Percentiles rank a stretch among this genome's conserved stretches.
Evolutionary conservation across 2,888 invertebrate species (phyloP).

Genomic region (Strigamia maritima): DNA sequence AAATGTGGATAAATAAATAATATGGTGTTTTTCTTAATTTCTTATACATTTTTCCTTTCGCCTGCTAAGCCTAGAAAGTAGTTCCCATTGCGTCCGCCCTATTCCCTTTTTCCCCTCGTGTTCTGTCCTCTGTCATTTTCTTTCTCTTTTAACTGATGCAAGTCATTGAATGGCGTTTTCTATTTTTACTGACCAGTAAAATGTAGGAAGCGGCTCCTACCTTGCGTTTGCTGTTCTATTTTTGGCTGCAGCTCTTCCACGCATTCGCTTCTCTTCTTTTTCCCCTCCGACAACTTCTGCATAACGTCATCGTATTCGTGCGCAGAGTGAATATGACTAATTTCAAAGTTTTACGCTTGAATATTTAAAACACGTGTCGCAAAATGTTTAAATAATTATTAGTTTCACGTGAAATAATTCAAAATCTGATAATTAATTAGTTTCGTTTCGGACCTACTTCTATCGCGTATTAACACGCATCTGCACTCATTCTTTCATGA

Average conservation of each 20-base stretch:
- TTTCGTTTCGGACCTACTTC: neutral
- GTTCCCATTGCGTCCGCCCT: constrained; percentile 9
- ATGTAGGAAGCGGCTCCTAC: constrained; percentile 35
- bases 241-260: constrained; percentile 31
- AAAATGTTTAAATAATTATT: neutral
- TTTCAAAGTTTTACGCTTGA: neutral
- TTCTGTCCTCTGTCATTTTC: neutral
- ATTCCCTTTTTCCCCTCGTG: constrained; percentile 6
- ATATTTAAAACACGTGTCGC: neutral
- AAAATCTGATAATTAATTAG: neutral
- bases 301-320: constrained; percentile 13
- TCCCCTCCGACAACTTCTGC: constrained; percentile 23
- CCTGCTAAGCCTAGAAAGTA: neutral
- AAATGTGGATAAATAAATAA: neutral
- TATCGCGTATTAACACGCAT: neutral
- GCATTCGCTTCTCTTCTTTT: constrained; percentile 23
- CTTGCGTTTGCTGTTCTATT: constrained; percentile 35
- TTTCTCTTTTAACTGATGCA: constrained; percentile 15
- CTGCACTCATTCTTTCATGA: neutral
- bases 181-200: constrained; percentile 36
- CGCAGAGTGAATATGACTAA: neutral
- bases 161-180: constrained; percentile 27
- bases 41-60: neutral
- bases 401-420: neutral
- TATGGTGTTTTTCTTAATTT: neutral